Conservation (phyloP, 2,113 vertebrate species). For the Rallus limicola region DNA sequence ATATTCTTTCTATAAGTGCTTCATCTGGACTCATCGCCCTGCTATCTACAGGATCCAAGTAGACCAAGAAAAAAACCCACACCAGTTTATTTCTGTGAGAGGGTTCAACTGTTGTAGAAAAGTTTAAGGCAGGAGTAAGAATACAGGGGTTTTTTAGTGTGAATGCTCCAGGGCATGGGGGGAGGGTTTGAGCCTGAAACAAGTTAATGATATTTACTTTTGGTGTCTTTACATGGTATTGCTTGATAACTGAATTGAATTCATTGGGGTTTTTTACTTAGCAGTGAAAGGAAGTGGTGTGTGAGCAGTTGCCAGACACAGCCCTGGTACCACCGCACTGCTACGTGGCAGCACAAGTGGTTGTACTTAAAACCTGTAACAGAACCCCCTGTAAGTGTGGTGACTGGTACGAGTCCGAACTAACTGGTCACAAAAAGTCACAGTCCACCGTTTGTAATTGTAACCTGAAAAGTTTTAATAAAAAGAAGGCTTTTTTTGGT, state of each 20-base stretch:
- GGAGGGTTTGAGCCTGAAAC: neutral
- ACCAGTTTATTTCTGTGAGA: neutral
- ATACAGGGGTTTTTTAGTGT: neutral
- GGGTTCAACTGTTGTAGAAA: neutral
- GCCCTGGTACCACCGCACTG: no score
- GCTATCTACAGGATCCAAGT: constrained; percentile 96
- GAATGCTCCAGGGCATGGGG: neutral
- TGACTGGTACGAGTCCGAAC: neutral
- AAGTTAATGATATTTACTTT: neutral
- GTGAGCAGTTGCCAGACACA: neutral
- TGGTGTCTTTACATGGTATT: constrained; percentile 27
- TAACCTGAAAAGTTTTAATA: constrained; percentile 26
- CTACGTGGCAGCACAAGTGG: neutral
- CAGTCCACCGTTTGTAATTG: neutral
- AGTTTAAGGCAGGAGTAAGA: neutral
- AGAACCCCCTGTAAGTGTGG: neutral
- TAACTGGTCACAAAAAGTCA: neutral
- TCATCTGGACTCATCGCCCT: constrained; percentile 96
- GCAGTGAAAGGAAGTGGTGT: neutral
- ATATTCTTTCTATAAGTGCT: constrained; percentile 94
- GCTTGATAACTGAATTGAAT: constrained; percentile 23
- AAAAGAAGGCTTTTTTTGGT: neutral
- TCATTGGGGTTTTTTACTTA: neutral
- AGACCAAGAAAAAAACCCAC: constrained; percentile 26
- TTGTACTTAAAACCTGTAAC: neutral